Base-by-base conservation (phyloP, 2,888 invertebrate species). In the Agrochola circellaris region DNA sequence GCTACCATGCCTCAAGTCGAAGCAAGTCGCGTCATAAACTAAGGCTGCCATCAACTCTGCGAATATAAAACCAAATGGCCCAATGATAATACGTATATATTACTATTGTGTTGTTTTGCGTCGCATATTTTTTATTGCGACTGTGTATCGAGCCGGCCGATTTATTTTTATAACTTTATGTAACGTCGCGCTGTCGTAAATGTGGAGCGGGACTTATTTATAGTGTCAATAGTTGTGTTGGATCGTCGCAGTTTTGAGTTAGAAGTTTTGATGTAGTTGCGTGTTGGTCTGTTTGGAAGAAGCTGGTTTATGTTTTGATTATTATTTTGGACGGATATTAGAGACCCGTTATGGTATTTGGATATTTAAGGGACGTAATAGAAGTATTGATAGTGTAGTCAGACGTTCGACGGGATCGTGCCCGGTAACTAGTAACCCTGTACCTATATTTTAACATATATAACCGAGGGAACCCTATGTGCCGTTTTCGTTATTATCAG, bases 31-130 rank as follows among this genome's bases (percentile, higher is more conserved):
- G 77, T 87, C 85, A 85, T 88, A 88, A 88, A 88, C 66, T 77
- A 81, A 73, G 77, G 86, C 88, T 77, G 86, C 89, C 91, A 92
- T 93, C 91, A 93, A 91, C 88, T 90, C 89, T 86, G 89, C 88
- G 84, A 90, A 92, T 90, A 93, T 95, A 95, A 95, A 95, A 95
- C 87, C 92, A 94, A 95, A 95, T 94, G 95, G 90, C 79, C 91
- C 95, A 93, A 94, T 93, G 89, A 94, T 94, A 95, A 95, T 93
- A 90, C 90, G 91, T 87, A 90, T 91, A 91, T 91, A 92, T 92
- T 90, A 92, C 90, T 92, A 90, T 90, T 91, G 92, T 92, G 91
- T 92, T 94, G 94, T 94, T 93, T 93, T 92, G 90, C 90, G 86
- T 84, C 87, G 86, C 88, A 90, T 90, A 90, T 91, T 91, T 91